A percentile compares a stretch with the other conserved stretches of the same genome.
These are phyloP conservation scores for Acanthiza pusilla DNA, from an alignment of 2,797 vertebrate species.

Conservation along the genomic window DNA sequence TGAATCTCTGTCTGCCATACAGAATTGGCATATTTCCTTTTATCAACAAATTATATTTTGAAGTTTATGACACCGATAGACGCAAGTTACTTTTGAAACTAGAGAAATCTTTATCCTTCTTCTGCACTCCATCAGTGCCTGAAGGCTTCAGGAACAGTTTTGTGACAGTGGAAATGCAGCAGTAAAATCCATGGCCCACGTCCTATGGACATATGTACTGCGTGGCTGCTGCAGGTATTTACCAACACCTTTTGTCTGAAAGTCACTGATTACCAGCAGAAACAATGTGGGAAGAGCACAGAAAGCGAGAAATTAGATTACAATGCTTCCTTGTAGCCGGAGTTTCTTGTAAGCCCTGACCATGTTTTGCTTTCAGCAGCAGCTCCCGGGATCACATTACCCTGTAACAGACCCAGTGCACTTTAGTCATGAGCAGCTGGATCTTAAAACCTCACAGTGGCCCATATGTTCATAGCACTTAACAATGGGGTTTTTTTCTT, in stretches of 20 bases:
- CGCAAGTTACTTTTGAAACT: background rate
- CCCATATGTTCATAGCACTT: background rate
- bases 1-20: background rate
- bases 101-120: background rate
- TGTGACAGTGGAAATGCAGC: background rate
- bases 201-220: accelerated
- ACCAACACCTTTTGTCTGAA: background rate
- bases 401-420: background rate
- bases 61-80: background rate
- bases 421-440: background rate
- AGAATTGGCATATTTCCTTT: background rate
- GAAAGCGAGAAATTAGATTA: background rate
- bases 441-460: background rate
- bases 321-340: background rate
- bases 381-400: background rate
- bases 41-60: background rate
- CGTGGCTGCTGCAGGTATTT: background rate
- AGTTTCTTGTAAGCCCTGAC: background rate
- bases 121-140: background rate
- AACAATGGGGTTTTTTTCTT: background rate
- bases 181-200: background rate
- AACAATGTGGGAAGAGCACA: background rate
- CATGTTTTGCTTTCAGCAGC: background rate
- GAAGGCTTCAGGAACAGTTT: background rate
- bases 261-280: background rate